phyloP scores from a whole-genome alignment of 2,797 vertebrate genomes.

The Dicrostonyx torquatus region DNA sequence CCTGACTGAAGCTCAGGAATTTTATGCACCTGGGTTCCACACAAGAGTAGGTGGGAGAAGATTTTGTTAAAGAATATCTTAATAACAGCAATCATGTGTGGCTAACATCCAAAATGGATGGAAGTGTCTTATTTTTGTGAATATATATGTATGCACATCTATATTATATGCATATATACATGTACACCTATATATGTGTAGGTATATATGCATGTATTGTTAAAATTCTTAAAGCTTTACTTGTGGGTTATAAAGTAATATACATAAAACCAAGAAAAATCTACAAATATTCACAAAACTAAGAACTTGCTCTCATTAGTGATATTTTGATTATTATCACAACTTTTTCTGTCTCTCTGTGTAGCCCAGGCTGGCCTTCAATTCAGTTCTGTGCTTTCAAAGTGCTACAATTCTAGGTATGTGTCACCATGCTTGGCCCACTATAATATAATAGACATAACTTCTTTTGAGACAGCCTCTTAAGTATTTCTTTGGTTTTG shows the following conservation, averaged over 20 bases:
- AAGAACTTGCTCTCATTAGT: not conserved
- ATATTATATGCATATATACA: not conserved
- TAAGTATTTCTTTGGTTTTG: slow-evolving; percentile 37
- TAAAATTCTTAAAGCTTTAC: slow-evolving; percentile 19
- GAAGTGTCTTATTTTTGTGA: too few species aligned
- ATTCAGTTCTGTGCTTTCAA: not conserved
- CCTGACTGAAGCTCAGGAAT: not conserved
- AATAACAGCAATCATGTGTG: not conserved
- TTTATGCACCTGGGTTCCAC: not conserved
- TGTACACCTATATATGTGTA: not conserved
- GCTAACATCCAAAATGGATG: too few species aligned
- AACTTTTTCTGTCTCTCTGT: not conserved
- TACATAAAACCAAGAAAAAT: not conserved
- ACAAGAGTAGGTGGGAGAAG: not conserved
- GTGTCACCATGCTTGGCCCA: not conserved
- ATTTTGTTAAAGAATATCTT: not conserved
- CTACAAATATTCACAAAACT: not conserved
- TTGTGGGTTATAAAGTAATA: not conserved
- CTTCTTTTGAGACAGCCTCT: slow-evolving; percentile 2
- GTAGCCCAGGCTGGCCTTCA: not conserved
- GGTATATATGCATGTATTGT: not conserved
- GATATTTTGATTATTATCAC: slow-evolving; percentile 21
- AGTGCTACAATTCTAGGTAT: not conserved
- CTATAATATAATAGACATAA: not conserved
- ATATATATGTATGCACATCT: too few species aligned